Conservation (phyloP, 2,797 vertebrate species). For the Thalassophryne amazonica region DNA sequence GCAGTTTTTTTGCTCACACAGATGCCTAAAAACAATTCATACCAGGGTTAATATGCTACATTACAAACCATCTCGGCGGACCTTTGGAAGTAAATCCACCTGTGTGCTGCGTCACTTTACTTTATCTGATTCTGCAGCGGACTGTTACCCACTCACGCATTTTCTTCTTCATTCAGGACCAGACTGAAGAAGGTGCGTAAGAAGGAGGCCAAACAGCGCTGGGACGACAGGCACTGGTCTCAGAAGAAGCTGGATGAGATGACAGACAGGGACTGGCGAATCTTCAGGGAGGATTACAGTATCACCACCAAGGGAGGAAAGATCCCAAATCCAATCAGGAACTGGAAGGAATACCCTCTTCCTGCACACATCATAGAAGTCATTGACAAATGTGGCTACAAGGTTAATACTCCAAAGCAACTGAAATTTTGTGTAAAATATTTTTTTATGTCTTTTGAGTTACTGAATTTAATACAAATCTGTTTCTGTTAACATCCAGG, state of each 20-base stretch:
- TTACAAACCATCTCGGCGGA: too few species aligned
- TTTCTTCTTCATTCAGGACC: constrained; percentile 64
- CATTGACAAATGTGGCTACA: constrained; percentile 97
- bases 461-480: neutral
- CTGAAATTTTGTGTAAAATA: neutral
- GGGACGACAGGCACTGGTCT: constrained; percentile 98
- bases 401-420: constrained; percentile 80
- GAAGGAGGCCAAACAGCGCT: constrained; percentile 97
- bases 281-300: constrained; percentile 97
- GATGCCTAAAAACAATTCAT: too few species aligned
- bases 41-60: too few species aligned
- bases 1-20: too few species aligned
- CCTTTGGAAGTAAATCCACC: too few species aligned
- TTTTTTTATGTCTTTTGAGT: neutral
- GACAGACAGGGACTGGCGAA: constrained; percentile 98
- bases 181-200: constrained; percentile 94
- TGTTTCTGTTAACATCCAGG: constrained; percentile 67
- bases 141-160: neutral
- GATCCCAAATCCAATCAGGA: constrained; percentile 97
- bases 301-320: constrained; percentile 98
- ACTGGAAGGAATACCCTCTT: constrained; percentile 94
- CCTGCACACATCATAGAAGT: constrained; percentile 95
- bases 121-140: neutral
- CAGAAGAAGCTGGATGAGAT: constrained; percentile 99
- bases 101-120: too few species aligned